Evolutionary conservation across 2,888 invertebrate genomes (phyloP), one percentile per base, ranked within the genome.

Genomic region (Himalopsyche anomala): DNA sequence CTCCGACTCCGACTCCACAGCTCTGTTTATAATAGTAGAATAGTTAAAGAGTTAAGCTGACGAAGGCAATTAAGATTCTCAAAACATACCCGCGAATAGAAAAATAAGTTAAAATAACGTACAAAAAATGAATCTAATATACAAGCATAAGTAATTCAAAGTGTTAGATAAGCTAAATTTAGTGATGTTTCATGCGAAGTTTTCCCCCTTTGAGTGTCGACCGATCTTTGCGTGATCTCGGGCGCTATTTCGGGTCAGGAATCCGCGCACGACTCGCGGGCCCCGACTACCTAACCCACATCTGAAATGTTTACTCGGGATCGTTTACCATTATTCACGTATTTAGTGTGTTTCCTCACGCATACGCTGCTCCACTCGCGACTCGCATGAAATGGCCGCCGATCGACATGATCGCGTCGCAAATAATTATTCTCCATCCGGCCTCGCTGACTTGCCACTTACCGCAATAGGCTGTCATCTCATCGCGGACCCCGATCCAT

Each of bases 301-400:
- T 88, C 86, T 86, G 82, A 74, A 85, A 54, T 85, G 88, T 88
- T 87, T 84, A 85, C 84, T 69, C 62, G 42, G 6, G 84, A 87
- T 83, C 87, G 87, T 51, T 62, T 81, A 85, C 84, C 84, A 86
- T 88, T 88, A 87, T 83, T 86, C 84, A 88, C 82, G 85, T 84
- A 87, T 87, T 88, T 85, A 88, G 82, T 87, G 86, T 56, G 83
- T 81, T 86, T 85, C 85, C 86, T 85, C 88, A 88, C 88, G 88
- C 88, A 88, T 81, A 74, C 74, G 36, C 15, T 15, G 36, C 28
- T 74, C 15, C 28, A 38, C 28, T 74, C 51, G 82, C 83, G 56
- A 80, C 62, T 62, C 62, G 62, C 62, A 28, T 62, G 74, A 74
- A 74, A 83, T 28, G 82, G 82, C 54, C 81, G 79, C 82, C 82